Percentiles rank a stretch among this genome's conserved stretches.
These are phyloP conservation scores for Synchiropus splendidus DNA, from an alignment of 2,113 vertebrate species.

Conservation along the genomic window DNA sequence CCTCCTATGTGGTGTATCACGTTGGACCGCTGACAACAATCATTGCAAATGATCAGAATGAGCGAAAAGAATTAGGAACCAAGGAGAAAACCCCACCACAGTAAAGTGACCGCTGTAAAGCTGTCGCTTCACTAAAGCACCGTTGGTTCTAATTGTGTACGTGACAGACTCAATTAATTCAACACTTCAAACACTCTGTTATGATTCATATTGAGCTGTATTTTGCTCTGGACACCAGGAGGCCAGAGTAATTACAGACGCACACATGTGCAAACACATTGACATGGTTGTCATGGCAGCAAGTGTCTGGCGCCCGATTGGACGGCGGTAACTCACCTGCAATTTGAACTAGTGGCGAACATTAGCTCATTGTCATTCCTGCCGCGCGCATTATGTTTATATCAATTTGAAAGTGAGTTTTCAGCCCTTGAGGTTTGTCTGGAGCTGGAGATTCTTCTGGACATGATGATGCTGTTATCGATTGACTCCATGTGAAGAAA, in stretches of 20 bases:
- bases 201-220: slow-evolving; percentile 2
- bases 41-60: no score
- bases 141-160: neutral
- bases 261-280: slow-evolving; percentile 13
- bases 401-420: neutral
- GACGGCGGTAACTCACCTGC: slow-evolving; percentile 38
- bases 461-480: slow-evolving; percentile 10
- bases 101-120: neutral
- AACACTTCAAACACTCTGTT: slow-evolving; percentile 13
- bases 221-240: slow-evolving; percentile 3
- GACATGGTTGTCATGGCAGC: slow-evolving; percentile 62
- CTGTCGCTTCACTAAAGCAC: neutral
- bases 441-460: slow-evolving; percentile 2
- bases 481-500: slow-evolving; percentile 2
- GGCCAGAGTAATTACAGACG: slow-evolving; percentile 26
- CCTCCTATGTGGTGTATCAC: no score
- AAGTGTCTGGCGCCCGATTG: slow-evolving; percentile 21
- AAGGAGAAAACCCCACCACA: neutral
- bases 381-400: slow-evolving; percentile 1
- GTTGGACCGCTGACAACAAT: no score
- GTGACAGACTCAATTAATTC: neutral
- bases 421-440: neutral
- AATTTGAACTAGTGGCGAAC: slow-evolving; percentile 32
- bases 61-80: no score
- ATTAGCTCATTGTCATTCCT: slow-evolving; percentile 49